Percentiles rank a stretch among this genome's conserved stretches.
phyloP scores from a whole-genome alignment of 1,140 invertebrate genomes.

The Cecropterus lyciades region DNA sequence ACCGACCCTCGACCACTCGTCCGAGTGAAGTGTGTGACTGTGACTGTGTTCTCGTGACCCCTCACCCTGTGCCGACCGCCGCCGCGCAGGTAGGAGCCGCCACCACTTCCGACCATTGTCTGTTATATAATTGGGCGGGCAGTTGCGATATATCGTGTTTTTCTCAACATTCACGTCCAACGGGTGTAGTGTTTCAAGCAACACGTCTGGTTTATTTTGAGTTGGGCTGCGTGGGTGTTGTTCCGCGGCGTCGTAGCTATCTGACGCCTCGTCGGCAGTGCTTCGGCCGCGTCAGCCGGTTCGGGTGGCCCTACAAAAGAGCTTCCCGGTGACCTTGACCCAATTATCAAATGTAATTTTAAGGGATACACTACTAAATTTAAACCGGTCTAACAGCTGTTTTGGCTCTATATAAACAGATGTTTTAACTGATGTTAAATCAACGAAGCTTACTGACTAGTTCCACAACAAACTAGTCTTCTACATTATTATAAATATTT shows the following conservation, averaged over 20 bases:
- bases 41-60: conserved; percentile 66
- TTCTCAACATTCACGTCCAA: conserved; percentile 45
- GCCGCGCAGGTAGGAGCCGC: conserved; percentile 56
- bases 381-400: conserved; percentile 20
- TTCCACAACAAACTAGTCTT: too few relatives aligned
- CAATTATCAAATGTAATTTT: conserved; percentile 40
- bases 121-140: conserved; percentile 48
- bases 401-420: background rate
- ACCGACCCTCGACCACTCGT: conserved; percentile 76
- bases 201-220: conserved; percentile 77
- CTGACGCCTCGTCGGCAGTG: conserved; percentile 38
- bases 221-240: conserved; percentile 58
- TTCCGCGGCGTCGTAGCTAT: conserved; percentile 35
- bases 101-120: conserved; percentile 18
- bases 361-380: conserved; percentile 20
- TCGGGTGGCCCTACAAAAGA: conserved; percentile 26
- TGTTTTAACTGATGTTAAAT: background rate
- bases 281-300: conserved; percentile 14
- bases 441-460: background rate
- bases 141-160: conserved; percentile 52
- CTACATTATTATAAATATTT: too few relatives aligned
- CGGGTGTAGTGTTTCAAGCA: conserved; percentile 73
- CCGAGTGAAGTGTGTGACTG: conserved; percentile 78
- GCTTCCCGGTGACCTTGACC: conserved; percentile 71
- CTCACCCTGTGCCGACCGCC: conserved; percentile 40